Conservation (phyloP, 1,140 invertebrate genomes). For the Lysiphlebus fabarum region DNA sequence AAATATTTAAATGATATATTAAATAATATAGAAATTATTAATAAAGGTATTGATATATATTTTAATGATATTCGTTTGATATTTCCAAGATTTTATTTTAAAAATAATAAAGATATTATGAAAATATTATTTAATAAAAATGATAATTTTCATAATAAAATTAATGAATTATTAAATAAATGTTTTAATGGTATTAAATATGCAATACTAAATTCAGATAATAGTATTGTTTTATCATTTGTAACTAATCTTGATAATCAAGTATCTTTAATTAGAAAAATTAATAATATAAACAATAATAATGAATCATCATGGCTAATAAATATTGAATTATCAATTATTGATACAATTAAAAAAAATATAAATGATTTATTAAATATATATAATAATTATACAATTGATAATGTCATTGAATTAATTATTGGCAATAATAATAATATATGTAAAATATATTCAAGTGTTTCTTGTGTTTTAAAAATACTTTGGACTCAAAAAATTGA, state of each 20-base stretch:
- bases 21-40: constrained; percentile 53
- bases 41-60: constrained; percentile 64
- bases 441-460: constrained; percentile 33
- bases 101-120: constrained; percentile 80
- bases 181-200: constrained; percentile 57
- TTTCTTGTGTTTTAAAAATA: constrained; percentile 54
- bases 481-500: constrained; percentile 64
- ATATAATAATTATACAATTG: background rate
- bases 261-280: constrained; percentile 24
- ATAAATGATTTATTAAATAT: background rate
- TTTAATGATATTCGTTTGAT: constrained; percentile 70
- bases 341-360: constrained; percentile 2
- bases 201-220: constrained; percentile 47
- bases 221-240: constrained; percentile 58
- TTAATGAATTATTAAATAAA: constrained; percentile 58
- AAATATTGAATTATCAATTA: constrained; percentile 5
- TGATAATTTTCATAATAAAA: background rate
- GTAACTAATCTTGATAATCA: constrained; percentile 34
- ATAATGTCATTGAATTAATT: constrained; percentile 4
- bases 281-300: background rate
- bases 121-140: constrained; percentile 68
- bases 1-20: constrained; percentile 55
- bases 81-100: constrained; percentile 85
- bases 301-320: constrained; percentile 1
- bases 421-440: too few species aligned